Evolutionary conservation across 2,113 vertebrate species (phyloP).

Genomic region (Myiozetetes cayanensis): DNA sequence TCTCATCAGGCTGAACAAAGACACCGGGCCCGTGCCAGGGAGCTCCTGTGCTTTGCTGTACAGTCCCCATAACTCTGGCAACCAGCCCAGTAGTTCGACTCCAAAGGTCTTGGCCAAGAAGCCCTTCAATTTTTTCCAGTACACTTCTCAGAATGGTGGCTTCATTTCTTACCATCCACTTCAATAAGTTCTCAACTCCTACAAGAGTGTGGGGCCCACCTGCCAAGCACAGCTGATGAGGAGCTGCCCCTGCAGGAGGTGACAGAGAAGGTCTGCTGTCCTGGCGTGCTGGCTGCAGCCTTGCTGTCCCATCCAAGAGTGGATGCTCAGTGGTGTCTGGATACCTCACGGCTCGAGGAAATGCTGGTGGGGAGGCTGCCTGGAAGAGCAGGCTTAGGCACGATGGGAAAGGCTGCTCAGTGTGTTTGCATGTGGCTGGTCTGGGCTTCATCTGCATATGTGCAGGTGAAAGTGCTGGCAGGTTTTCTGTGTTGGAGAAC

Average conservation of each 20-base stretch:
- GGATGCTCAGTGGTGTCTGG: not conserved
- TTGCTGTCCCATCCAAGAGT: not conserved
- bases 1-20: not conserved
- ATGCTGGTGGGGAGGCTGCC: not conserved
- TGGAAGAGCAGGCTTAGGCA: not conserved
- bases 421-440: too few species aligned
- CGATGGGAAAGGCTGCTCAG: not conserved
- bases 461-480: not conserved
- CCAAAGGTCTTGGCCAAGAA: not conserved
- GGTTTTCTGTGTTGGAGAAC: not conserved
- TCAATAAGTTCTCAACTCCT: not conserved
- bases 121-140: not conserved
- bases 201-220: not conserved
- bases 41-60: not conserved
- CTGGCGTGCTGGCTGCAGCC: not conserved
- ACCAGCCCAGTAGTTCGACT: not conserved
- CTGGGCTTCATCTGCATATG: not conserved
- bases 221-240: not conserved
- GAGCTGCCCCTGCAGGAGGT: not conserved
- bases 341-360: fast-evolving
- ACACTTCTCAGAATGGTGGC: not conserved
- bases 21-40: not conserved
- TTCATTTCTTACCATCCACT: fast-evolving
- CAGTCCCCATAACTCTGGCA: not conserved
- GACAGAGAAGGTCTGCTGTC: not conserved